phyloP scores from a whole-genome alignment of 2,888 invertebrate species.

The Eurois occulta region DNA sequence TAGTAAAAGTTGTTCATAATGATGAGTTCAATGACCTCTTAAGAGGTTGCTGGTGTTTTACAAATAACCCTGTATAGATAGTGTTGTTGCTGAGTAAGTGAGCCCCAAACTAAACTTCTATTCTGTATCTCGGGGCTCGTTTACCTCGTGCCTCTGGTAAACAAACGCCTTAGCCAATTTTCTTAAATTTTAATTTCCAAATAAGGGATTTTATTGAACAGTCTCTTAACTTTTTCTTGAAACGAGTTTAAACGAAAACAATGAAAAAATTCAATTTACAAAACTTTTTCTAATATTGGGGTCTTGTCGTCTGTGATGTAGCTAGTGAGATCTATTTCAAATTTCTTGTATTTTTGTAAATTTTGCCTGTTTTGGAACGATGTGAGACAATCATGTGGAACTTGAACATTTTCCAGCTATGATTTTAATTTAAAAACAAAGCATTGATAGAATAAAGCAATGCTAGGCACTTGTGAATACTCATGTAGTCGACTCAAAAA shows the following conservation, averaged over 20 bases:
- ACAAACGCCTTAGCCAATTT: background rate
- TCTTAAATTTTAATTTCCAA: background rate
- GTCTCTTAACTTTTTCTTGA: conserved; percentile 1
- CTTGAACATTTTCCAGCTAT: too few species aligned
- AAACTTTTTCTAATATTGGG: conserved; percentile 18
- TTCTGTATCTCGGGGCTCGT: too few species aligned
- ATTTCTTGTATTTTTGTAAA: background rate
- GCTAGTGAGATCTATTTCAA: background rate
- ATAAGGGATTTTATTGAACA: background rate
- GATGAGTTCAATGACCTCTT: too few species aligned
- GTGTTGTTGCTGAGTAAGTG: too few species aligned
- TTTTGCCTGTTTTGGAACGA: background rate
- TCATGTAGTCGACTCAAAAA: background rate
- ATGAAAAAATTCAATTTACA: background rate
- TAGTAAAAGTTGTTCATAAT: too few species aligned
- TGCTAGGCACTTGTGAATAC: background rate
- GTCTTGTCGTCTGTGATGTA: background rate
- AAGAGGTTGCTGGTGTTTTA: too few species aligned
- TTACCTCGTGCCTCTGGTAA: background rate
- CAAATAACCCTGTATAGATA: too few species aligned
- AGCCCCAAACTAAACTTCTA: too few species aligned
- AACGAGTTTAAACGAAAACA: background rate
- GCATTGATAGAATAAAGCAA: too few species aligned
- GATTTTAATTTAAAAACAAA: too few species aligned
- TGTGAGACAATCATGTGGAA: too few species aligned